Evolutionary conservation across 1,140 invertebrate species (phyloP), one percentile per base, ranked within the genome.

Genomic region (Drosophila nigromelanica): DNA sequence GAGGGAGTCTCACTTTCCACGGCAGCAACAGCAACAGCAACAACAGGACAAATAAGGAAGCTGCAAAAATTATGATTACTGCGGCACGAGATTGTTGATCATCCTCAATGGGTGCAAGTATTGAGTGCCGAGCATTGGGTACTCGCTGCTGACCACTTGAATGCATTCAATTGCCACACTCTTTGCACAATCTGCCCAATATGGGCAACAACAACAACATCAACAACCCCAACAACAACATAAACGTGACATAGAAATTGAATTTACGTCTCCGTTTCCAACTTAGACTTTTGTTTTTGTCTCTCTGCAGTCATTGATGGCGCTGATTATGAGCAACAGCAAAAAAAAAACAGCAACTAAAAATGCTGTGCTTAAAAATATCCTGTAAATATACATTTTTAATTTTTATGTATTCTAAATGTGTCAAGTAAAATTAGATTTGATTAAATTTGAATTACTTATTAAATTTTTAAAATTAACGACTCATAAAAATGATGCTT

Each of bases 1-100:
- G n/a, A 24, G 45, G 11, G 48, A 73, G 81, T 72, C 66, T 78
- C 77, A 80, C 74, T 85, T 86, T 80, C 66, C 48, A 24, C 21
- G 18, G 18, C 18, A 2, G 18, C 18, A 18, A 18, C 18, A 18
- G 18, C 21, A 24, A 4, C 21, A 64, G 39, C 39, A 40, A 40
- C 51, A 30, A 47, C 50, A 52, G 37, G 43, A 58, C 80, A 78
- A 76, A 86, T 86, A 86, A 78, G 81, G 81, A 86, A 86, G 81
- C 82, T 75, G 63, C 21, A 78, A 86, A 86, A 86, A 85, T 80
- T 86, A 85, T 85, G 81, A 86, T 85, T 70, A 80, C 81, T 75
- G 45, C 64, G 66, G 60, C 51, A 51, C 60, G 18, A 52, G 59
- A 55, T 59, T 45, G 60, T 37, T 55, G 70, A 62, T 52, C 81